Evolutionary conservation across 2,888 invertebrate species (phyloP).

Genomic region (Cataglyphis altisquamis): DNA sequence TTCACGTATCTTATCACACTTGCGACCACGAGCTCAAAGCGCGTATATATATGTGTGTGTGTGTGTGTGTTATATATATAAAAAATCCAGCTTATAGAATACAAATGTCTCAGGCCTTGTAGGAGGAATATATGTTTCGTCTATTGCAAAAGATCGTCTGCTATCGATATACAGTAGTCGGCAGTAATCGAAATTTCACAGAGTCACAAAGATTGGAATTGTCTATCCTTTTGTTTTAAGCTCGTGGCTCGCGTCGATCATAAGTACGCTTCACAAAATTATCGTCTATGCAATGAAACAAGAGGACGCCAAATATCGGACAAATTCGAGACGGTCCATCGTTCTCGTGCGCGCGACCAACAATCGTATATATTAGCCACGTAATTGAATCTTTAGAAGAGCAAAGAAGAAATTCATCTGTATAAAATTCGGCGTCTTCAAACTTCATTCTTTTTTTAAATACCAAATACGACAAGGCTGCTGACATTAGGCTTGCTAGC

Average conservation of each 20-base stretch:
- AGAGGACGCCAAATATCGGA: constrained; percentile 73
- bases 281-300: constrained; percentile 82
- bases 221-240: not conserved
- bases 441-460: constrained; percentile 64
- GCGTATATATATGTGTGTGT: constrained; percentile 64
- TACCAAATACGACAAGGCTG: constrained; percentile 81
- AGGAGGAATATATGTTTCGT: not conserved
- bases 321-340: constrained; percentile 64
- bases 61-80: constrained; percentile 43
- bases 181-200: constrained; percentile 24
- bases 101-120: constrained; percentile 20
- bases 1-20: constrained; percentile 75
- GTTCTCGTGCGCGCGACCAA: constrained; percentile 35
- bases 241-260: constrained; percentile 54
- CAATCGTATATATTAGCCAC: constrained; percentile 49
- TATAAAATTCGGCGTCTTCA: constrained; percentile 68
- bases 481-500: constrained; percentile 85
- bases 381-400: constrained; percentile 8
- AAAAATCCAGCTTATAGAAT: constrained; percentile 16
- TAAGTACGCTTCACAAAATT: constrained; percentile 82
- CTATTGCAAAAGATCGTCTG: constrained; percentile 24
- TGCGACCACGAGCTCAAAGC: constrained; percentile 83
- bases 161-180: not conserved
- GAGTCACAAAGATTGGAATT: not conserved
- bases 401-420: constrained; percentile 69